Evolutionary conservation across 2,888 invertebrate genomes (phyloP), one percentile per base, ranked within the genome.

Genomic region (Nycteola revayana): DNA sequence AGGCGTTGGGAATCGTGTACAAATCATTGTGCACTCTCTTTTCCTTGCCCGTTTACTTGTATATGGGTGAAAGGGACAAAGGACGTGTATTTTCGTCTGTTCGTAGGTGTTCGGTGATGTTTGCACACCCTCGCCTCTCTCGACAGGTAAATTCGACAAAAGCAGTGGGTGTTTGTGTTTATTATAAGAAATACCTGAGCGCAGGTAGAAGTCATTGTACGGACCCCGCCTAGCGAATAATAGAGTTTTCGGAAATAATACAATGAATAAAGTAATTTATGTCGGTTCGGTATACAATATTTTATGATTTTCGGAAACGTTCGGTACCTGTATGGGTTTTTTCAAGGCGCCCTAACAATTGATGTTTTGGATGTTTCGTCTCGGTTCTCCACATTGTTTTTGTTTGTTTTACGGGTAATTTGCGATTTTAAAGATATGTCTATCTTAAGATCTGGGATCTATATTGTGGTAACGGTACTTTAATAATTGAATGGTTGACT

Each of bases 181-280:
- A 81, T 81, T 77, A 76, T 74, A 66, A 76, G 76, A 76, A 78
- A 81, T 85, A 81, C 82, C 84, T 75, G 73, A 56, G 57, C 54
- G 58, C 86, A 87, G 87, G 86, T 86, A 87, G 76, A 65, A 40
- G 48, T 60, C 61, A 77, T 84, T 83, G 84, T 82, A 56, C 48
- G 60, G 55, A 67, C 57, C 76, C 76, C 78, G 75, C 76, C 77
- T 75, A 75, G 66, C 56, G 72, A 69, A 85, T 80, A 86, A 86
- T 84, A 79, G 81, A 84, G 69, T 87, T 87, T 87, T 86, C 72
- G 84, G 86, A 87, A 86, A 78, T 69, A 72, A 72, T 72, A 87
- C 88, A 88, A 88, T 85, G 77, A 75, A 75, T 75, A 70, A 50
- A 66, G 71, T 85, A 86, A 87, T 87, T 87, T 86, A 87, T 86